Conservation (phyloP, 2,888 invertebrate genomes). For the Drosophila fungiperda region DNA sequence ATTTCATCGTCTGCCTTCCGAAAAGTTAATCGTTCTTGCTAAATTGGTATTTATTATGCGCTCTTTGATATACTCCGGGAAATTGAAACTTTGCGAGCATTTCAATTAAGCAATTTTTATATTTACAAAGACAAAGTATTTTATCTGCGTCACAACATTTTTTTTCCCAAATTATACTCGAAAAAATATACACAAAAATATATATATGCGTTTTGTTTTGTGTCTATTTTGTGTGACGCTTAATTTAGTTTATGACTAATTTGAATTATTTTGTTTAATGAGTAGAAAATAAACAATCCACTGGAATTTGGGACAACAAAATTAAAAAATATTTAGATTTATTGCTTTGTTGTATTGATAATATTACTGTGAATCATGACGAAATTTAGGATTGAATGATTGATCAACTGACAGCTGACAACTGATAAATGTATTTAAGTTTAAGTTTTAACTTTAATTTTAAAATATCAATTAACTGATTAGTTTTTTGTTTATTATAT, state of each 20-base stretch:
- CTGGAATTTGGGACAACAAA: slow-evolving; percentile 25
- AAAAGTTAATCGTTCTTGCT: not conserved
- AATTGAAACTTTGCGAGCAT: slow-evolving; percentile 43
- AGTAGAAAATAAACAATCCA: slow-evolving; percentile 9
- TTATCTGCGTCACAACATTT: slow-evolving; percentile 13
- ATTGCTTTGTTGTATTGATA: not conserved
- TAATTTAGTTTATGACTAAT: slow-evolving; percentile 40
- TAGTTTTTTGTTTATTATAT: not conserved
- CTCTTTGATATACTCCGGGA: slow-evolving; percentile 1
- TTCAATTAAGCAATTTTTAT: slow-evolving; percentile 33
- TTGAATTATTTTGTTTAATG: slow-evolving; percentile 3
- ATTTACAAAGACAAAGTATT: slow-evolving; percentile 17
- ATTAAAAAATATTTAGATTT: slow-evolving; percentile 2
- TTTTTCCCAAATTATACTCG: slow-evolving; percentile 10
- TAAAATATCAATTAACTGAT: not conserved
- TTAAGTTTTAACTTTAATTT: not conserved
- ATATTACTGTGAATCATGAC: slow-evolving; percentile 19
- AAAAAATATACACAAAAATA: not conserved
- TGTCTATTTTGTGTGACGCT: slow-evolving; percentile 6
- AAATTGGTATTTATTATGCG: not conserved
- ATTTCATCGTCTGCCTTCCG: not conserved
- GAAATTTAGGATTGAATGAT: not conserved
- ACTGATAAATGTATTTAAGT: not conserved
- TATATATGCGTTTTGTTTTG: not conserved
- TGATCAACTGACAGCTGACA: not conserved